These are phyloP conservation scores for Oncorhynchus nerka DNA, from an alignment of 2,113 vertebrate species.

Conservation along the genomic window DNA sequence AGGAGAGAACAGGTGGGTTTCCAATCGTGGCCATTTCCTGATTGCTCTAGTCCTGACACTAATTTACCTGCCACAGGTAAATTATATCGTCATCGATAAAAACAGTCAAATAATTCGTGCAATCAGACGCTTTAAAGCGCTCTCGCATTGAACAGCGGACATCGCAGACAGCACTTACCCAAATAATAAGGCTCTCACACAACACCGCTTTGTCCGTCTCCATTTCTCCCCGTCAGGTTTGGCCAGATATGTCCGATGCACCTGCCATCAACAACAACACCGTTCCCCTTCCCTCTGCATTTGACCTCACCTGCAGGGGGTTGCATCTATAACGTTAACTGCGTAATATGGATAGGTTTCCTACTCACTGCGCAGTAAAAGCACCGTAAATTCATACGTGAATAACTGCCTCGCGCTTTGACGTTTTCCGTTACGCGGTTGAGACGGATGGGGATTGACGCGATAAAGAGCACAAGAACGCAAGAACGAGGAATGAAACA, in stretches of 20 bases:
- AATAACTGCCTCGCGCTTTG: conserved; percentile 47
- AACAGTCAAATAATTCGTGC: background rate
- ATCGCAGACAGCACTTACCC: conserved; percentile 71
- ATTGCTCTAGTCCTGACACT: background rate
- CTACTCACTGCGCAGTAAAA: conserved; percentile 4
- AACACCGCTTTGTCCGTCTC: conserved; percentile 67
- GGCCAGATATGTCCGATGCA: conserved; percentile 39
- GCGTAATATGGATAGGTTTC: conserved; percentile 1
- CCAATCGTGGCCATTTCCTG: background rate
- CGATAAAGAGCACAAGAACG: conserved; percentile 25
- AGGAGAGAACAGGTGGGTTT: background rate
- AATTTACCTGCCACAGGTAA: conserved; percentile 60
- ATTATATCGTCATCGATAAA: conserved; percentile 1
- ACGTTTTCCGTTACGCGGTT: conserved; percentile 11
- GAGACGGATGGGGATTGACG: conserved; percentile 35
- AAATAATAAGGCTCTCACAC: conserved; percentile 77
- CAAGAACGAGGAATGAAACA: conserved; percentile 15
- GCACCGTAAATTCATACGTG: conserved; percentile 55
- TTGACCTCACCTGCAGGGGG: conserved; percentile 75
- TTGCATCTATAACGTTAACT: conserved; percentile 32
- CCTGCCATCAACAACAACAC: conserved; percentile 57
- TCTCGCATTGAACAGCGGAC: background rate
- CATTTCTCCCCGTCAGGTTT: conserved; percentile 53
- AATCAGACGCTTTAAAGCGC: background rate
- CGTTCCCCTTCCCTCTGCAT: conserved; percentile 60